Evolutionary conservation across 1,140 invertebrate genomes (phyloP), one percentile per base, ranked within the genome.

Genomic region (Pseudachorutes palmiensis): DNA sequence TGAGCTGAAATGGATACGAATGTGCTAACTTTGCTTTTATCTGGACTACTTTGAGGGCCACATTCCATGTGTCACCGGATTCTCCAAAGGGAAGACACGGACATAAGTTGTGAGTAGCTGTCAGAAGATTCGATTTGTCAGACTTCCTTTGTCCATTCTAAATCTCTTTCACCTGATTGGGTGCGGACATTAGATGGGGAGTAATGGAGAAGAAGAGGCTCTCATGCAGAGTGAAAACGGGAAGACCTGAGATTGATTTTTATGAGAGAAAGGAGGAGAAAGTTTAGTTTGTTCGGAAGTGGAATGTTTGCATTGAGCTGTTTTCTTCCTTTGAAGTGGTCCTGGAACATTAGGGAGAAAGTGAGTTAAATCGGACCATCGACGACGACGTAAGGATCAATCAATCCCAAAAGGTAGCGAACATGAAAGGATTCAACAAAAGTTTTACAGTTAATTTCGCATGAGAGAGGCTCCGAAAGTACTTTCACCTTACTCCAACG

Each of bases 401-500:
- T 67, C 66, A 67, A 63, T 67, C 49, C 60, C 45, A 55, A 19
- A 59, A 55, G 31, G 9, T 12, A 33, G 64, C 29, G 5, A 16
- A 66, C 51, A 32, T 66, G 64, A 59, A 66, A 59, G 63, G 63
- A 55, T 64, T 55, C 63, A 26, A 55, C 36, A 41, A 64, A 64
- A 64, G 63, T 64, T 64, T 64, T 55, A 64, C 24, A 64, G 63
- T 64, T 64, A 64, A 64, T 64, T 64, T 64, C 45, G 48, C 41
- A 64, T 28, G 41, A 55, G 48, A 55, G 63, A 28, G 63, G n/a
- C 51, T 55, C 24, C 51, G 24, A 26, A 16, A 24, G 51, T 22
- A 55, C 51, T 55, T 55, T 55, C 51, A 12, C 51, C 36, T 5
- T 55, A 55, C 51, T 55, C 24, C 24, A 55, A 55, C 36, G 19